Conservation (phyloP, 64 coral and sea anemone genomes). For the Pachyseris speciosa region DNA sequence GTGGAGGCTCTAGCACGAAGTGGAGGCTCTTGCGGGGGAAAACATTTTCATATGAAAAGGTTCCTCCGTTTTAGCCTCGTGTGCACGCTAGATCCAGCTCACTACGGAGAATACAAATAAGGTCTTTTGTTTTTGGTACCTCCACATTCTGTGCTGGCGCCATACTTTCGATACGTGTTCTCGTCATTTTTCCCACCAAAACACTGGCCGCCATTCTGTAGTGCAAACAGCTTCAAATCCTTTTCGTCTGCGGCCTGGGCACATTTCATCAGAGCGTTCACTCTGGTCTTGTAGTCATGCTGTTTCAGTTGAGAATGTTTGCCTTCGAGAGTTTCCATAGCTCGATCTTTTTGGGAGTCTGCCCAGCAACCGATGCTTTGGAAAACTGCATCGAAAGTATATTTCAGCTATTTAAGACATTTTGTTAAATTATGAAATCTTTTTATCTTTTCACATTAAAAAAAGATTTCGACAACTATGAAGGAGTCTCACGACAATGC, state of each 20-base stretch:
- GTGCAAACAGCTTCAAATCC: constrained; percentile 59
- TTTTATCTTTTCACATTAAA: too few species aligned
- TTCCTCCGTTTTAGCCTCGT: not conserved
- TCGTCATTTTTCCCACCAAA: constrained; percentile 62
- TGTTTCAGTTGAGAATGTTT: constrained; percentile 61
- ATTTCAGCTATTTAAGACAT: not conserved
- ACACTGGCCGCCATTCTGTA: constrained; percentile 83
- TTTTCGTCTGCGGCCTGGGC: constrained; percentile 68
- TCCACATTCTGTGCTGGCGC: constrained; percentile 49
- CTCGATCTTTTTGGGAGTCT: constrained; percentile 34
- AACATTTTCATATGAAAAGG: too few species aligned
- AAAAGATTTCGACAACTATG: too few species aligned
- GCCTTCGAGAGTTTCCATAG: constrained; percentile 50
- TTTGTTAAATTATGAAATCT: too few species aligned
- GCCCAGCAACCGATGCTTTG: constrained; percentile 85
- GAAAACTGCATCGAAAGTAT: constrained; percentile 41
- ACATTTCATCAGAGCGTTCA: constrained; percentile 83
- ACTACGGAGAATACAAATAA: not conserved
- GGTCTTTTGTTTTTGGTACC: not conserved
- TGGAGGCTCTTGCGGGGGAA: too few species aligned
- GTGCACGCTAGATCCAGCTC: too few species aligned
- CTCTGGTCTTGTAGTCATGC: constrained; percentile 52
- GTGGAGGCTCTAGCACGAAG: too few species aligned
- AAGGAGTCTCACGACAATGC: too few species aligned
- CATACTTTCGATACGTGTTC: constrained; percentile 65